Percentiles rank a stretch among this genome's conserved stretches.
Evolutionary conservation across 2,797 vertebrate genomes (phyloP).

Genomic region (Staurois parvus): DNA sequence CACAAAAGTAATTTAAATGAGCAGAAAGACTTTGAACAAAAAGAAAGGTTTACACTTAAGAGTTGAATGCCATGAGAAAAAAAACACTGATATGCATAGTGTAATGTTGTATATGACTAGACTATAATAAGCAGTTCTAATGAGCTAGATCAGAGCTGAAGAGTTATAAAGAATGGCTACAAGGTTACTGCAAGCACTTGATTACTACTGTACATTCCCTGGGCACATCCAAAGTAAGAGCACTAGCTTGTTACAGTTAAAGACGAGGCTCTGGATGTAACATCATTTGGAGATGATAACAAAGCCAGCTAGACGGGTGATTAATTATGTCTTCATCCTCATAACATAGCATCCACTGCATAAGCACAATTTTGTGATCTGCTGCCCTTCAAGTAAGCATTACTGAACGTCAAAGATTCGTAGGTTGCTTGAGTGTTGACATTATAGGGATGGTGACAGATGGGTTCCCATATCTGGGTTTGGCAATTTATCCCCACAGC

Average conservation of each 20-base stretch:
- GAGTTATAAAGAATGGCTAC: conserved; percentile 9
- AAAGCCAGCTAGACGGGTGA: conserved; percentile 21
- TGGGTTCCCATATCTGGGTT: conserved; percentile 56
- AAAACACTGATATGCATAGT: background rate
- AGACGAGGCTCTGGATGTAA: conserved; percentile 16
- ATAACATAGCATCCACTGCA: background rate
- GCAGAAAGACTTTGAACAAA: no score
- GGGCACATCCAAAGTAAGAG: conserved; percentile 31
- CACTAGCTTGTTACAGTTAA: conserved; percentile 36
- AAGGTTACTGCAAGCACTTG: conserved; percentile 16
- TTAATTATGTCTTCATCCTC: background rate
- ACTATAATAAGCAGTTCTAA: conserved; percentile 2
- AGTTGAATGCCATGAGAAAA: background rate
- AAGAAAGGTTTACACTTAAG: no score
- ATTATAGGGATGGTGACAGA: conserved; percentile 26
- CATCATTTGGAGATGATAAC: conserved; percentile 55
- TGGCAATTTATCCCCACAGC: conserved; percentile 57
- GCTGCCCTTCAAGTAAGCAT: conserved; percentile 49
- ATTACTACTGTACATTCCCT: conserved; percentile 37
- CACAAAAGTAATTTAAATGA: no score
- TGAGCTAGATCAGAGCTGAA: conserved; percentile 34
- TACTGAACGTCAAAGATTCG: background rate
- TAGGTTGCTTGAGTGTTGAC: background rate
- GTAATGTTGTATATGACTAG: background rate
- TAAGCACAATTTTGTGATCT: conserved; percentile 49